phyloP scores from a whole-genome alignment of 92 coral and sea anemone genomes.

The Bergia sp. region DNA sequence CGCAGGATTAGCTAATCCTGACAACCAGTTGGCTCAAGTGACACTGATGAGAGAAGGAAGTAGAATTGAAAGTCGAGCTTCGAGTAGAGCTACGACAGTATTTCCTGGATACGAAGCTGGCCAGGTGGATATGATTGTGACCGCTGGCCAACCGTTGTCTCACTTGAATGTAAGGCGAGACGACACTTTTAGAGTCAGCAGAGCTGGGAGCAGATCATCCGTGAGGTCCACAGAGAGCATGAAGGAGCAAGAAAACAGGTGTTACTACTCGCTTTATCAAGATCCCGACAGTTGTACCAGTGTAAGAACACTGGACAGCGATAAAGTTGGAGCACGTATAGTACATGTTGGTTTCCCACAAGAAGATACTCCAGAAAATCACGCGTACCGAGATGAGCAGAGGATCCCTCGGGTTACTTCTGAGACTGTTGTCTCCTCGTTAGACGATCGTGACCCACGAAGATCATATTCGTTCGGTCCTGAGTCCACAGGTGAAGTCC shows the following conservation, averaged over 20 bases:
- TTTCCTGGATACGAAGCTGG: neutral
- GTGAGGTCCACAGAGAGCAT: neutral
- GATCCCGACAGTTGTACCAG: neutral
- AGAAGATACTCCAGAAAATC: neutral
- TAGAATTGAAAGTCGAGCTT: conserved; percentile 6
- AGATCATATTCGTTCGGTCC: neutral
- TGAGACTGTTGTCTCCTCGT: neutral
- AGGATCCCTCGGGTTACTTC: neutral
- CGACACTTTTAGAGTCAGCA: neutral
- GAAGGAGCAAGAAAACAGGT: neutral
- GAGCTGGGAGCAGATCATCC: conserved; percentile 3
- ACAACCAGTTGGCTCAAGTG: neutral
- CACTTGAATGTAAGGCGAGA: neutral
- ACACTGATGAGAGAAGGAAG: neutral
- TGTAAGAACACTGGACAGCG: neutral
- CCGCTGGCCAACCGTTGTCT: conserved; percentile 11
- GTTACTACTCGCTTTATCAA: conserved; percentile 10
- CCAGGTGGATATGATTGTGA: neutral
- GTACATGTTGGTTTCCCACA: neutral
- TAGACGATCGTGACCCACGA: neutral
- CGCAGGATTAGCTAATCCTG: neutral
- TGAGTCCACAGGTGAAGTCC: neutral
- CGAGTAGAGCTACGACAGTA: conserved; percentile 1
- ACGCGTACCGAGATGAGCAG: neutral
- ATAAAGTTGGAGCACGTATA: neutral